Evolutionary conservation across 2,797 vertebrate species (phyloP).

Genomic region (Tenualosa thibaudeaui): DNA sequence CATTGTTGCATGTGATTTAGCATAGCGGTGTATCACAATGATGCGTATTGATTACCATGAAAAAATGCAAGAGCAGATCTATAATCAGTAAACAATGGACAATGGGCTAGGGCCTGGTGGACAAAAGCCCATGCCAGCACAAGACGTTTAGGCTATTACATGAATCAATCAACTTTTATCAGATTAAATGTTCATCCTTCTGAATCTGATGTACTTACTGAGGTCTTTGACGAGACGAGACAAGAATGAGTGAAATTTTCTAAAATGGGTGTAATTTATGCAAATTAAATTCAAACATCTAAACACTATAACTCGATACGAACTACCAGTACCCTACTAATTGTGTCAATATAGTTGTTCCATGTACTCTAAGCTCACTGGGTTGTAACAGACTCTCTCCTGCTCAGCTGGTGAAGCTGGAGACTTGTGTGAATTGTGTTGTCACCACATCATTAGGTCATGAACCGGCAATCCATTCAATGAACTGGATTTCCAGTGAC

Average conservation of each 20-base stretch:
- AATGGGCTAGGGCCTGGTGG: background rate
- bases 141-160: background rate
- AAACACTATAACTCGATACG: background rate
- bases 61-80: background rate
- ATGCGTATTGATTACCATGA: background rate
- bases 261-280: background rate
- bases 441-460: background rate
- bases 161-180: background rate
- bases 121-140: background rate
- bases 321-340: background rate
- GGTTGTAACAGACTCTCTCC: background rate
- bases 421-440: background rate
- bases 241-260: background rate
- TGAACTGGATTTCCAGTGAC: background rate
- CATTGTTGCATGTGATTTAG: slow-evolving; percentile 2
- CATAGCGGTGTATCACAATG: background rate
- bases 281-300: background rate
- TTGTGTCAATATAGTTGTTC: background rate
- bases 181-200: background rate
- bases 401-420: background rate
- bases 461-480: slow-evolving; percentile 3
- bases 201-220: background rate
- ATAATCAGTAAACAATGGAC: slow-evolving; percentile 18
- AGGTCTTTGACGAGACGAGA: background rate
- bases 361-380: background rate